Conservation (phyloP, 2,797 vertebrate genomes). For the Bufotes viridis region DNA sequence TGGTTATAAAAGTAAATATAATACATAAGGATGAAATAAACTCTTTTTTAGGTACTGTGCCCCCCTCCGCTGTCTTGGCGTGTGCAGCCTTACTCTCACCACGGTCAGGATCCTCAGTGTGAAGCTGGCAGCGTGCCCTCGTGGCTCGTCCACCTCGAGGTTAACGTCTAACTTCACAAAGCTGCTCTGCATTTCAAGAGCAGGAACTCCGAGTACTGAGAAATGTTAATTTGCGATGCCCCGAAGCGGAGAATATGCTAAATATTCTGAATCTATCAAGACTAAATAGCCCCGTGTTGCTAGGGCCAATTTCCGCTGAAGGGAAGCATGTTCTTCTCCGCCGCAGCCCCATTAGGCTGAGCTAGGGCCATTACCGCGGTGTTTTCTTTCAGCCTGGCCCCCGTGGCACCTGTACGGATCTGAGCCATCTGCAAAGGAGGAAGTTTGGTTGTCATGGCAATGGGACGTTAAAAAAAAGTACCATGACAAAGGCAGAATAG, state of each 20-base stretch:
- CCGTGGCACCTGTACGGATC: slow-evolving; percentile 64
- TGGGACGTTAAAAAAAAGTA: slow-evolving; percentile 16
- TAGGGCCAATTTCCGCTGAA: slow-evolving; percentile 68
- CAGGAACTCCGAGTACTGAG: slow-evolving; percentile 63
- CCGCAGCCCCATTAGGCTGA: slow-evolving; percentile 62
- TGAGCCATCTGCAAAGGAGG: slow-evolving; percentile 64
- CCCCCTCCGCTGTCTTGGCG: too few relatives aligned
- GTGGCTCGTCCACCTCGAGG: slow-evolving; percentile 29
- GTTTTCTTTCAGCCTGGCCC: slow-evolving; percentile 39
- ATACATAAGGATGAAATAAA: too few relatives aligned
- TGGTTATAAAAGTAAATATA: too few relatives aligned
- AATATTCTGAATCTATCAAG: slow-evolving; percentile 66
- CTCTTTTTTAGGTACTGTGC: too few relatives aligned
- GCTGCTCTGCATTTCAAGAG: slow-evolving; percentile 42
- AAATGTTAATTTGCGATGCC: slow-evolving; percentile 59
- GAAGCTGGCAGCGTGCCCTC: slow-evolving; percentile 16
- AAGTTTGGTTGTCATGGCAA: slow-evolving; percentile 55
- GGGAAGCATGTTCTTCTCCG: slow-evolving; percentile 66
- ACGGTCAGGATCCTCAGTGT: neutral
- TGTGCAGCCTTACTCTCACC: neutral
- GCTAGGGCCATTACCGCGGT: slow-evolving; percentile 54
- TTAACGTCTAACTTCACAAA: slow-evolving; percentile 36
- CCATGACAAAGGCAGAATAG: slow-evolving; percentile 61
- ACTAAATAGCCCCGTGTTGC: slow-evolving; percentile 54
- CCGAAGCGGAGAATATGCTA: slow-evolving; percentile 61